Conservation (phyloP, 2,888 invertebrate species). For the Euzophera pinguis region DNA sequence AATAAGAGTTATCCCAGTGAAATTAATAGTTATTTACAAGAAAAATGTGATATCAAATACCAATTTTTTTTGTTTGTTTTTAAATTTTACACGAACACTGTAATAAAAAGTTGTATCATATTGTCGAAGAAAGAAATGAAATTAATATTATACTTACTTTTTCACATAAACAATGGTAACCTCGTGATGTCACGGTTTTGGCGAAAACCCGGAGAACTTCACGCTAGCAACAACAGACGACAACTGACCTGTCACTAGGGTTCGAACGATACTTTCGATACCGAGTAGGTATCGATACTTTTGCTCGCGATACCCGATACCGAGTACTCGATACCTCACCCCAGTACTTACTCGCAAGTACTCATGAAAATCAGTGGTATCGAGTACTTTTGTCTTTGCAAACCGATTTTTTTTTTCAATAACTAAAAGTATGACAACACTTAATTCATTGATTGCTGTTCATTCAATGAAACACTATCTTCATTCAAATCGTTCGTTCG, state of each 20-base stretch:
- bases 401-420: neutral
- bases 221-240: too few relatives aligned
- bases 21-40: too few relatives aligned
- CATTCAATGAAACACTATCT: neutral
- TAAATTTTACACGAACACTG: neutral
- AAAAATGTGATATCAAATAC: too few relatives aligned
- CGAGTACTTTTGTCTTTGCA: constrained; percentile 4
- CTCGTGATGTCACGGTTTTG: too few relatives aligned
- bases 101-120: too few relatives aligned
- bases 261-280: constrained; percentile 6
- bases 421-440: neutral
- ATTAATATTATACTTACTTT: too few relatives aligned
- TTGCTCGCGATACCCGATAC: constrained; percentile 6
- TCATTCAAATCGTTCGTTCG: neutral
- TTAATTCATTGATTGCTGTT: neutral
- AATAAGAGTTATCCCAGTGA: too few relatives aligned
- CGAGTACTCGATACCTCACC: constrained; percentile 8
- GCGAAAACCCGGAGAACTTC: too few relatives aligned
- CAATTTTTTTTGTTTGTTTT: constrained; percentile 1
- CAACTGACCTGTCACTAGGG: neutral
- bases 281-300: constrained; percentile 2
- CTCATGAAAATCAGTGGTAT: neutral
- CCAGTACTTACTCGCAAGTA: constrained; percentile 9
- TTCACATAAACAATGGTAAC: too few relatives aligned
- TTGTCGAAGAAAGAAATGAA: too few relatives aligned